Percentiles rank a stretch among this genome's conserved stretches.
These are phyloP conservation scores for Octodonta nipae DNA, from an alignment of 2,888 invertebrate genomes.

Conservation along the genomic window DNA sequence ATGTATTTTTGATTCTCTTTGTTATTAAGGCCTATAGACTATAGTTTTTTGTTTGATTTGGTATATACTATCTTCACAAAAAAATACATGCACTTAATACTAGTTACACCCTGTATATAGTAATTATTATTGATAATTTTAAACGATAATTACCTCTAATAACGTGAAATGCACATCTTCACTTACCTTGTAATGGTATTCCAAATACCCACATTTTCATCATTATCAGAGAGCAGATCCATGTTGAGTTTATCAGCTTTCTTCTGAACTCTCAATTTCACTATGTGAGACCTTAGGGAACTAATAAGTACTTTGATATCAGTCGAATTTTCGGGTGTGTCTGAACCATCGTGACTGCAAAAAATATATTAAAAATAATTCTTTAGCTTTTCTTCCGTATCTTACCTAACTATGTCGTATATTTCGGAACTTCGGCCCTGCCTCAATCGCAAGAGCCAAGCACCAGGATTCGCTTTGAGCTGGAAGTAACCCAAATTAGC, in stretches of 20 bases:
- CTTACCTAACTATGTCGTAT: conserved; percentile 73
- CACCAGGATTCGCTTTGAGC: conserved; percentile 93
- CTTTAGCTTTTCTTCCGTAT: conserved; percentile 6
- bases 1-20: too few species aligned
- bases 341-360: conserved; percentile 60
- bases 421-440: conserved; percentile 91
- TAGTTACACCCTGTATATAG: not conserved
- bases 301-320: conserved; percentile 70
- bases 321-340: conserved; percentile 52
- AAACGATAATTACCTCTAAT: not conserved
- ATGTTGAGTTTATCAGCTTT: conserved; percentile 75
- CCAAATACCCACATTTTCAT: conserved; percentile 73
- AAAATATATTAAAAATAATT: conserved; percentile 2
- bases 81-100: too few species aligned
- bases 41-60: too few species aligned
- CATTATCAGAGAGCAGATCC: conserved; percentile 79
- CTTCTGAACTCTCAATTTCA: conserved; percentile 82
- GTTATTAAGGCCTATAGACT: too few species aligned
- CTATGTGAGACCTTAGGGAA: conserved; percentile 76
- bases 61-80: too few species aligned
- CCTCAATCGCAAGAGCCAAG: conserved; percentile 78
- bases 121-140: not conserved
- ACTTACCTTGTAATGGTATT: conserved; percentile 79
- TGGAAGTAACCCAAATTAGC: conserved; percentile 98
- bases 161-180: not conserved